phyloP scores from a whole-genome alignment of 2,797 vertebrate species.

The Pangasius larnaudii region DNA sequence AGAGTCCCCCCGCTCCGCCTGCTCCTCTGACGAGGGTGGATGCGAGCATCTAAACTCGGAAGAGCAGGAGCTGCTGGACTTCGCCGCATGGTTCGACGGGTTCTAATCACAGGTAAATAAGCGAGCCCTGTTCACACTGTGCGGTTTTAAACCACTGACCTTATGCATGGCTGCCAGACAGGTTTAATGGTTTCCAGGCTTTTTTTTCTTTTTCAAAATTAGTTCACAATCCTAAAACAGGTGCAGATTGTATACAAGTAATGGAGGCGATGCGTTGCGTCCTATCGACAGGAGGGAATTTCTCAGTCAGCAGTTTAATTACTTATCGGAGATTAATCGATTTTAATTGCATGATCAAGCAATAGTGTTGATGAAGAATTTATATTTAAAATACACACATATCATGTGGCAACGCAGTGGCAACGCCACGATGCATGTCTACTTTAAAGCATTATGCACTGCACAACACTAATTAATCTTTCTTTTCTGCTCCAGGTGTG shows the following conservation, averaged over 20 bases:
- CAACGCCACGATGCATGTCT: background rate
- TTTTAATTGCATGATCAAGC: background rate
- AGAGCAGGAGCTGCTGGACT: slow-evolving; percentile 79
- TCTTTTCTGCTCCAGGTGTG: background rate
- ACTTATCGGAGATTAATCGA: background rate
- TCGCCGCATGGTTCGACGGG: slow-evolving; percentile 81
- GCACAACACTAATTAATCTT: background rate
- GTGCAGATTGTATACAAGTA: background rate
- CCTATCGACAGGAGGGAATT: background rate
- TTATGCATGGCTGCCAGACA: no score
- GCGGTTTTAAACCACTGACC: background rate
- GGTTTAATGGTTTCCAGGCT: background rate
- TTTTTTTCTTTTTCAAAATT: background rate
- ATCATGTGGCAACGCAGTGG: background rate
- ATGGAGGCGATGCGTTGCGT: background rate
- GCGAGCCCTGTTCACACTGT: background rate
- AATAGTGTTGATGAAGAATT: background rate
- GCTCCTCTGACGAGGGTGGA: slow-evolving; percentile 78
- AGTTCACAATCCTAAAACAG: background rate
- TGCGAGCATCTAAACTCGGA: slow-evolving; percentile 78
- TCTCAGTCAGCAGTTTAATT: background rate
- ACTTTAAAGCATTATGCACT: background rate
- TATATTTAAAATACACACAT: background rate
- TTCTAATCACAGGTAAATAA: slow-evolving; percentile 67
- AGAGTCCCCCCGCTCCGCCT: slow-evolving; percentile 75